Percentiles rank a stretch among this genome's conserved stretches.
Evolutionary conservation across 30 jellyfish, hydroid and myxozoan species (phyloP).

Genomic region (Hydra vulgaris): DNA sequence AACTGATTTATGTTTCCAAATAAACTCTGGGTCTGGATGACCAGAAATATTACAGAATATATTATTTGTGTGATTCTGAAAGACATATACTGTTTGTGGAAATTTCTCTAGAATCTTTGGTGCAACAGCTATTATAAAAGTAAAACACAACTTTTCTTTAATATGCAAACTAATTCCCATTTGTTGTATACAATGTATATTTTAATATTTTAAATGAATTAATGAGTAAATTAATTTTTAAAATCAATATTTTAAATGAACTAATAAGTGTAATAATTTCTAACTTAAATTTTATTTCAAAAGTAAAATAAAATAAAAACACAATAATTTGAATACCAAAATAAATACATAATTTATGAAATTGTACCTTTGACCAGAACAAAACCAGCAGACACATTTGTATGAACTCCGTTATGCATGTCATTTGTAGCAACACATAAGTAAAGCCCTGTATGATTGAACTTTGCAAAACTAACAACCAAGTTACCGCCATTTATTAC

Average conservation of each 20-base stretch:
- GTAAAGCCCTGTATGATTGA: constrained; percentile 4
- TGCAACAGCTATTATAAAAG: constrained; percentile 4
- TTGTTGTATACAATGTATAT: no score
- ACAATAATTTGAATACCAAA: no score
- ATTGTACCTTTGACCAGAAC: constrained; percentile 6
- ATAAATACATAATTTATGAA: not conserved
- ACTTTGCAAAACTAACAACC: not conserved
- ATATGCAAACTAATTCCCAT: no score
- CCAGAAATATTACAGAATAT: constrained; percentile 8
- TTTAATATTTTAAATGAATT: no score
- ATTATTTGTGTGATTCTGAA: not conserved
- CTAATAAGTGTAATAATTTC: no score
- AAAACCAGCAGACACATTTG: constrained; percentile 8
- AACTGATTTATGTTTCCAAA: not conserved
- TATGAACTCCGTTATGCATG: not conserved
- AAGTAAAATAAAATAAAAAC: no score
- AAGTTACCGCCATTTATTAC: not conserved
- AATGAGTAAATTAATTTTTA: no score
- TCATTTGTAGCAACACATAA: constrained; percentile 14
- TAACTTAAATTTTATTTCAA: no score
- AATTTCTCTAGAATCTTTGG: not conserved
- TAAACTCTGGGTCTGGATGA: constrained; percentile 5
- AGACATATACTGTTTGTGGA: constrained; percentile 3
- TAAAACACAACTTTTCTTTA: no score
- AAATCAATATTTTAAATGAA: no score